Evolutionary conservation across 2,888 invertebrate species (phyloP), one percentile per base, ranked within the genome.

Genomic region (Hololepta plana): DNA sequence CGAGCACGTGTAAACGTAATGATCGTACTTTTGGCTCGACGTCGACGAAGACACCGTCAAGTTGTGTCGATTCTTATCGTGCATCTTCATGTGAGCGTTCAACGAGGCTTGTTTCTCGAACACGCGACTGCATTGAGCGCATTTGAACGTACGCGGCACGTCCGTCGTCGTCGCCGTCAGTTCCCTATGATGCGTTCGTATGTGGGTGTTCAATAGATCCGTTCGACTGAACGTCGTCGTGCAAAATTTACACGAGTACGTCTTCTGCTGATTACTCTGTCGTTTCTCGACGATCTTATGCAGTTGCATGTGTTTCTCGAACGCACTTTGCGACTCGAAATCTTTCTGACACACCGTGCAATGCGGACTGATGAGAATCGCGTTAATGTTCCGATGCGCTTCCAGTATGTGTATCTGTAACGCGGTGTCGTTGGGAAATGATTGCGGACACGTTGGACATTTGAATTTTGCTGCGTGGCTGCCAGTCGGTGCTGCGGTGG

Each of bases 101-200:
- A 74, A 45, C 7, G 73, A 71, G 10, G 62, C 53, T 12, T 67
- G 67, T 8, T 72, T 70, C 32, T 59, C 62, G 25, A 73, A 63
- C 0, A 60, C 57, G 34, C 71, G 67, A 2, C 67, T 66, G 37
- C 74, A 74, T 26, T 70, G 60, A 36, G 64, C 65, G 38, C 74
- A 74, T 45, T 62, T 62, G 38, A 65, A 64, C 4, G 37, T 42
- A 1, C 32, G 59, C 47, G 16, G 57, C 46, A 57, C 51, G 3
- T n/a, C n/a, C n/a, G n/a, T n/a, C 55, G 57, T 29, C 4, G 24
- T 23, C 14, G 24, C 15, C 11, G 28, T 17, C 15, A 31, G 23
- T 11, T 59, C 42, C 19, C 49, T 48, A 42, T 66, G 65, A 37
- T 69, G 67, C 35, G 64, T 58, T 39, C 64, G 64, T 48, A 71